Base-by-base conservation (phyloP, 2,888 invertebrate species). In the Caenorhabditis sinica region DNA sequence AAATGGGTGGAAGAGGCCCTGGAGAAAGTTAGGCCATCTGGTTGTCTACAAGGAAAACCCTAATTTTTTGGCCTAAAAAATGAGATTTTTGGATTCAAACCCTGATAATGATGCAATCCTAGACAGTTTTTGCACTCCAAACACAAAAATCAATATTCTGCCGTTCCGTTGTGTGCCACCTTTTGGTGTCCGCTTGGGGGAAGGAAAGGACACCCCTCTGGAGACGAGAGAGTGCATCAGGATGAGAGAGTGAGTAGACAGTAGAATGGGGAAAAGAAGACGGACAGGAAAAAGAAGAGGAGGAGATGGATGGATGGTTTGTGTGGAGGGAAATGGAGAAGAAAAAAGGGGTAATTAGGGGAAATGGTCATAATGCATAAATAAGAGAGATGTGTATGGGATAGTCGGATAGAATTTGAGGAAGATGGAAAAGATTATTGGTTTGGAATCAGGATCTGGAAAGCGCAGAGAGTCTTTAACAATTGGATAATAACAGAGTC, bases 281-380 rank as follows among this genome's bases (percentile, higher is more conserved):
- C 40, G 4, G 40, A 40, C 40, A 40, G 40, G 40, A 40, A 11
- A 40, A 11, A 40, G 33, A 36, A 40, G 13, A 40, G 13, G 13
- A 40, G 2, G 13, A 11, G 40, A 13, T 6, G 13, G 40, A 40
- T 40, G 40, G 9, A 40, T 40, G 40, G 13, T 40, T 36, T 4
- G 56, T 9, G 28, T 9, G 51, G 51, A 5, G 60, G 36, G 60
- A n/a, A 58, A 17, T 8, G 17, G 17, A 25, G 17, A 28, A 58
- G 17, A 11, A 36, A 36, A 33, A 36, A 20, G 60, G 9, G 60
- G 60, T 60, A 60, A 60, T 36, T 60, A 36, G 60, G 9, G 60
- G 9, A 60, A 60, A 60, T 60, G 60, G 20, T 60, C 3, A 58
- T 56, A 11, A 56, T 58, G 53, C 28, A 56, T 60, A 60, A n/a